phyloP scores from a whole-genome alignment of 2,888 invertebrate genomes.

The Luperina nickerlii region DNA sequence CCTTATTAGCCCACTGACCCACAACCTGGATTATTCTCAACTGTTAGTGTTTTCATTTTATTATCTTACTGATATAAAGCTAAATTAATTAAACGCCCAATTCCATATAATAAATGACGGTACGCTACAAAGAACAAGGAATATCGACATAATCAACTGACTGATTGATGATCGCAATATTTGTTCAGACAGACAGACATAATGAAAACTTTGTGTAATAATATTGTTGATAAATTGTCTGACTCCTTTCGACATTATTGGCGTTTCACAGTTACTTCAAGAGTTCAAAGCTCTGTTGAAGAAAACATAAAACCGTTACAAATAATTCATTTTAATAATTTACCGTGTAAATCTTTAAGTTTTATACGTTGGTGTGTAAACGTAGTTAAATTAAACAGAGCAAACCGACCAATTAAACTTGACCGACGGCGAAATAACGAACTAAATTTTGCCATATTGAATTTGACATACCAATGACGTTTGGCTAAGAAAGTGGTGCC shows the following conservation, averaged over 20 bases:
- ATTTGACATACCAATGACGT: slow-evolving; percentile 8
- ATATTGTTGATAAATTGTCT: slow-evolving; percentile 40
- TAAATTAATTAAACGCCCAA: not conserved
- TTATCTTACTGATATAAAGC: not conserved
- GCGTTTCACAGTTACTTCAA: slow-evolving; percentile 26
- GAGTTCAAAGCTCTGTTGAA: slow-evolving; percentile 46
- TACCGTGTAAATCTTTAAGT: slow-evolving; percentile 49
- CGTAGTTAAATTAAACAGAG: slow-evolving; percentile 24
- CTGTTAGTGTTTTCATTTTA: not conserved
- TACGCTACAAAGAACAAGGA: slow-evolving; percentile 21
- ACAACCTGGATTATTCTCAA: not conserved
- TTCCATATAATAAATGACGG: slow-evolving; percentile 20
- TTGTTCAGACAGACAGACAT: slow-evolving; percentile 23
- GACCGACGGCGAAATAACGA: slow-evolving; percentile 6
- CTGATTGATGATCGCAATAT: slow-evolving; percentile 49
- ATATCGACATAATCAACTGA: slow-evolving; percentile 26
- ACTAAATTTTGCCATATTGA: not conserved
- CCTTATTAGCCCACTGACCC: not conserved
- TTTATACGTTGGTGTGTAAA: slow-evolving; percentile 27
- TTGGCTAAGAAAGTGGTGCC: slow-evolving; percentile 26
- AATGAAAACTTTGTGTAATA: slow-evolving; percentile 24
- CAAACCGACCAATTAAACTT: not conserved
- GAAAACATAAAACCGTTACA: slow-evolving; percentile 27
- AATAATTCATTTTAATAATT: slow-evolving; percentile 50
- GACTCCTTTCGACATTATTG: slow-evolving; percentile 14